Evolutionary conservation across 2,888 invertebrate species (phyloP).

Genomic region (Digitonthophagus gazella): DNA sequence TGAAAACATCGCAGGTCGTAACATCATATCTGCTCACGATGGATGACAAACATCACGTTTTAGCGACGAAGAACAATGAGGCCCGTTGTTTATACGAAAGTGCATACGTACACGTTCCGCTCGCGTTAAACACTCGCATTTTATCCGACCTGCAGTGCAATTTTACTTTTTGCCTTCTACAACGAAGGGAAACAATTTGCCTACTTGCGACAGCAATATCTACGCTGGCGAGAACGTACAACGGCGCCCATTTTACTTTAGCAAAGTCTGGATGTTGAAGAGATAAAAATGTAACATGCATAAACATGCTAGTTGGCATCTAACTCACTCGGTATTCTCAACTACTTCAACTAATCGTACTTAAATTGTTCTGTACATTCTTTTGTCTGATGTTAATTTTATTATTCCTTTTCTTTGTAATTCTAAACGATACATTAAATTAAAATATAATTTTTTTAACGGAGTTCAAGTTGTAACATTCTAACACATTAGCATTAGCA

Average conservation of each 20-base stretch:
- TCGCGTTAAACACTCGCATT: neutral
- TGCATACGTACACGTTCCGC: neutral
- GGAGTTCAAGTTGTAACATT: neutral
- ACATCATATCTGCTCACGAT: neutral
- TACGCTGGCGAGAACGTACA: neutral
- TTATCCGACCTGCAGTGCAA: neutral
- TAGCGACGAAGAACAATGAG: neutral
- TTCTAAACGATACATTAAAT: neutral
- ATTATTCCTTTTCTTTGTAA: neutral
- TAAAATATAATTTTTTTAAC: neutral
- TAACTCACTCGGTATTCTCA: neutral
- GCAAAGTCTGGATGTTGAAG: neutral
- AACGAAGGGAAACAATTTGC: neutral
- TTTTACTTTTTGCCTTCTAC: neutral
- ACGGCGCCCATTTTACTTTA: neutral
- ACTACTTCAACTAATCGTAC: neutral
- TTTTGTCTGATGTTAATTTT: neutral
- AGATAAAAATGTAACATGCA: neutral
- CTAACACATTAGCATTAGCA: neutral
- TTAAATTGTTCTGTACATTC: neutral
- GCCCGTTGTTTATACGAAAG: neutral
- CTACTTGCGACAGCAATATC: neutral
- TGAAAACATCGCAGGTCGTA: neutral
- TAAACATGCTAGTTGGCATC: neutral
- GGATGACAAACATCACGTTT: neutral